phyloP scores from a whole-genome alignment of 2,113 vertebrate species.

The Nothobranchius kuhntae region DNA sequence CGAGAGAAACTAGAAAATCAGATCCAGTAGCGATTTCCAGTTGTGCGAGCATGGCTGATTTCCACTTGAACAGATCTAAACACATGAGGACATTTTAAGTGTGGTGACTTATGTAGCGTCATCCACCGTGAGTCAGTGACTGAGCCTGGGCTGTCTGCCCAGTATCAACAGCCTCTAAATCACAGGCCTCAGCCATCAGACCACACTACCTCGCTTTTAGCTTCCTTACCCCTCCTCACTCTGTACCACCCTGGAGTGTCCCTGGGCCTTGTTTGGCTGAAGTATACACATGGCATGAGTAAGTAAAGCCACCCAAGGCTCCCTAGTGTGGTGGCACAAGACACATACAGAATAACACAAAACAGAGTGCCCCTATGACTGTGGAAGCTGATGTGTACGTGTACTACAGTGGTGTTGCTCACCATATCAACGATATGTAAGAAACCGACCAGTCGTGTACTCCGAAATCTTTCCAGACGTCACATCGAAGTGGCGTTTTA shows the following conservation, averaged over 20 bases:
- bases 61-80: constrained; percentile 80
- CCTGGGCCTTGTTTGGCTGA: constrained; percentile 74
- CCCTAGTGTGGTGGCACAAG: constrained; percentile 65
- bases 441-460: constrained; percentile 34
- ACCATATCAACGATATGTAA: constrained; percentile 3
- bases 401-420: constrained; percentile 33
- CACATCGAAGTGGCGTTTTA: constrained; percentile 5
- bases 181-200: constrained; percentile 75
- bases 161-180: constrained; percentile 81
- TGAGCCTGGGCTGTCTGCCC: constrained; percentile 73
- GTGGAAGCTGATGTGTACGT: constrained; percentile 56
- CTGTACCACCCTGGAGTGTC: constrained; percentile 73
- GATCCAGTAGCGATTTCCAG: constrained; percentile 78
- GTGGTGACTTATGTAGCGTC: constrained; percentile 77
- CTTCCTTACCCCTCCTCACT: constrained; percentile 60
- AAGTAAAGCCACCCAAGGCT: constrained; percentile 75
- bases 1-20: constrained; percentile 65
- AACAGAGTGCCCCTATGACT: constrained; percentile 51
- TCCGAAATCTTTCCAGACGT: constrained; percentile 47
- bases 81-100: constrained; percentile 80
- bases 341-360: constrained; percentile 49
- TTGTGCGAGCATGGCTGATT: constrained; percentile 68
- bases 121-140: constrained; percentile 76
- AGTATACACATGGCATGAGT: constrained; percentile 75
- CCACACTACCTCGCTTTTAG: constrained; percentile 76